Evolutionary conservation across 2,888 invertebrate species (phyloP), one percentile per base, ranked within the genome.

Genomic region (Mellilla xanthometata): DNA sequence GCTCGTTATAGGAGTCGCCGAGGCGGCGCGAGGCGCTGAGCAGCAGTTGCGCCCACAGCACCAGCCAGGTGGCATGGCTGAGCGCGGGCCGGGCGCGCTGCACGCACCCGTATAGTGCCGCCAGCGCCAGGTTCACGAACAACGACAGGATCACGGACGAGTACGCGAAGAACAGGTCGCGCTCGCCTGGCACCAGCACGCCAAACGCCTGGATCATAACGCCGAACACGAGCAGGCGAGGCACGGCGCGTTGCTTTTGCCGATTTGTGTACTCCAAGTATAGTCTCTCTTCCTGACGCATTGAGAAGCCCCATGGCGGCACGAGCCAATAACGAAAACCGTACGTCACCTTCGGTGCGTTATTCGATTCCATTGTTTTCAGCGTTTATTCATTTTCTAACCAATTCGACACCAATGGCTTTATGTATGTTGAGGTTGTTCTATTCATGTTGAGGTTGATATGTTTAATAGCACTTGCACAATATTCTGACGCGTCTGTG

Each of bases 11-110:
- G 6, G 87, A 79, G 60, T 88, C 87, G 30, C 85, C 88, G 13
- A 75, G 67, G 2, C 88, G 75, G 31, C 94, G 89, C 12, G 92
- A 91, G 4, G 73, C 76, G 60, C 77, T 76, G 38, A 76, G 53
- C 28, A 87, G 57, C 6, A 88, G 65, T 56, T 87, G 83, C 9
- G 54, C 50, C 87, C 89, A 89, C 23, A 93, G 90, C 15, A 92
- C 76, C 48, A 93, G 85, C 93, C 94, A 94, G 23, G 92, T 91
- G 34, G 94, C 64, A 65, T 94, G 94, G 31, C 94, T 93, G 38
- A 94, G 81, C 2, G 91, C 79, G 5, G 91, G 78, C 85, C 94
- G 75, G 2, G 68, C 62, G 7, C 61, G 58, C n/a, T 59, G 69
- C 4, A 73, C 31, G 34, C 72, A 72, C 5, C 62, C 57, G 49